Evolutionary conservation across 2,888 invertebrate species (phyloP).

Genomic region (Rotaria macrura): DNA sequence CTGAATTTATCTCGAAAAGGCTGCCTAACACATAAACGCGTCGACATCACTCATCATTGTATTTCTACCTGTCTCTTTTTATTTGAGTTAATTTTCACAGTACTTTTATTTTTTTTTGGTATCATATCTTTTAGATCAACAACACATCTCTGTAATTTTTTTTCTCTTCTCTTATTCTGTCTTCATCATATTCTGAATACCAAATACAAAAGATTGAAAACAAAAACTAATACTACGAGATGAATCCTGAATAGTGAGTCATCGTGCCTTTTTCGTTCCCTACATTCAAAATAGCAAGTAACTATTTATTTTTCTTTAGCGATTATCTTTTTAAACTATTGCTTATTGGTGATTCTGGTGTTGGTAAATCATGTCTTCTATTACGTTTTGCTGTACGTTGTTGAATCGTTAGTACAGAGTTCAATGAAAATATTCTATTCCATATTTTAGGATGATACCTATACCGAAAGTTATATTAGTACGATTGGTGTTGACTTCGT

Average conservation of each 20-base stretch:
- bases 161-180: not conserved
- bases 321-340: constrained; percentile 93
- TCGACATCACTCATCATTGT: not conserved
- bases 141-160: not conserved
- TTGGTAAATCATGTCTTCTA: constrained; percentile 63
- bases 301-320: not conserved
- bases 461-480: constrained; percentile 99
- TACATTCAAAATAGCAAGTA: not conserved
- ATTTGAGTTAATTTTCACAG: not conserved
- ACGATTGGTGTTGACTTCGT: constrained; percentile 99
- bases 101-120: not conserved
- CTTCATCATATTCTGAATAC: not conserved
- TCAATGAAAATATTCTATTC: not conserved
- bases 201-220: not conserved
- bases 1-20: not conserved
- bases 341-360: constrained; percentile 93
- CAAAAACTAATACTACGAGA: not conserved
- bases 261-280: not conserved
- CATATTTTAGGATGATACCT: constrained; percentile 77
- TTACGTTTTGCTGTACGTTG: constrained; percentile 44
- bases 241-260: constrained; percentile 20
- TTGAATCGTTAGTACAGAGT: not conserved
- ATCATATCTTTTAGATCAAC: not conserved
- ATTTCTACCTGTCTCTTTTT: not conserved
- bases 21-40: not conserved